Evolutionary conservation across 2,888 invertebrate genomes (phyloP).

Genomic region (Platycheirus albimanus): DNA sequence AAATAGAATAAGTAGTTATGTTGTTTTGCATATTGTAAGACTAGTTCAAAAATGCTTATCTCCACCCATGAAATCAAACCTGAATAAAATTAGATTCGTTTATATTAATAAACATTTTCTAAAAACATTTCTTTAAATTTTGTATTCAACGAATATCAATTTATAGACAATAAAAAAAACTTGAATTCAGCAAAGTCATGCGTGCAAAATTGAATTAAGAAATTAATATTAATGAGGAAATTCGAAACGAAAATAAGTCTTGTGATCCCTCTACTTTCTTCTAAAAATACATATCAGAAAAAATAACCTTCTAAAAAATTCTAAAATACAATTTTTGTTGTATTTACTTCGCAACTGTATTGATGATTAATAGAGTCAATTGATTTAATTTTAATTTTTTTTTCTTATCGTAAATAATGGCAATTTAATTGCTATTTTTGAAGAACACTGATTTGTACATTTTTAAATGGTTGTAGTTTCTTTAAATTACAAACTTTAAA

Average conservation of each 20-base stretch:
- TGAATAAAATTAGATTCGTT: too few relatives aligned
- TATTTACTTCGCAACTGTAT: too few relatives aligned
- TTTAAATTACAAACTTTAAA: too few relatives aligned
- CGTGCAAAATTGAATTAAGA: slow-evolving; percentile 14
- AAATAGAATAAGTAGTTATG: too few relatives aligned
- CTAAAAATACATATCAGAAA: not conserved
- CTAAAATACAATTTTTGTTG: not conserved
- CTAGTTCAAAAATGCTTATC: too few relatives aligned
- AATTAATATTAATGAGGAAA: slow-evolving; percentile 21
- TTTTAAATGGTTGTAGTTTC: not conserved
- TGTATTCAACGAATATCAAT: too few relatives aligned
- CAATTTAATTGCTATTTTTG: slow-evolving; percentile 10
- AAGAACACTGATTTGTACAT: not conserved
- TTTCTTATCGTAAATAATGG: not conserved
- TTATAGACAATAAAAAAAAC: too few relatives aligned
- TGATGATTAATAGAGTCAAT: too few relatives aligned
- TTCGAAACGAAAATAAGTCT: not conserved
- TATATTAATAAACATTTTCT: too few relatives aligned
- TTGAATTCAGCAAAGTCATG: slow-evolving; percentile 8
- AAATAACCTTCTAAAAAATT: slow-evolving; percentile 6
- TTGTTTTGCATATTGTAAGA: too few relatives aligned
- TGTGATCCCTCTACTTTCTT: slow-evolving; percentile 13
- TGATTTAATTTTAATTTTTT: slow-evolving; percentile 4
- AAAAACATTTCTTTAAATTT: too few relatives aligned
- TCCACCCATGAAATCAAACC: too few relatives aligned